Evolutionary conservation across 2,797 vertebrate species (phyloP).

Genomic region (Myotis vivesi): DNA sequence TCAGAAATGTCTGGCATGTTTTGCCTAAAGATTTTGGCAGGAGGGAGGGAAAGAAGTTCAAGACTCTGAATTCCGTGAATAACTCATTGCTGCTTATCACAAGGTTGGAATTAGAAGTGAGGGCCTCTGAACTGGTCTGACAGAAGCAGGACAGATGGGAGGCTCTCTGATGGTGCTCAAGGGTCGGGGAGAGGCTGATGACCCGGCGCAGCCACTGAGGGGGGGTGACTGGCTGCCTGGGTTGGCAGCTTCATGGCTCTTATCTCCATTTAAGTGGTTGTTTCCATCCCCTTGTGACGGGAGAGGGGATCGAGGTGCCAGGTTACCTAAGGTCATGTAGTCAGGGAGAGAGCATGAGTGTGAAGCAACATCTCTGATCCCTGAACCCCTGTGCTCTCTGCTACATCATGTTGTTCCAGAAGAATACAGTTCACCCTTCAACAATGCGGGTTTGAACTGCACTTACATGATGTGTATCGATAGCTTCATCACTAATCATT

Average conservation of each 20-base stretch:
- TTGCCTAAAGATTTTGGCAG: slow-evolving; percentile 32
- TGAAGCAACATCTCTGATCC: neutral
- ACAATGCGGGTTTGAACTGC: neutral
- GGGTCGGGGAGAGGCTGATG: no score
- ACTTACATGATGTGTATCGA: neutral
- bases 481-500: neutral
- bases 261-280: neutral
- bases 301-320: neutral
- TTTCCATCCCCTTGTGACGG: neutral
- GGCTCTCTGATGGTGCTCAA: neutral
- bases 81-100: slow-evolving; percentile 19
- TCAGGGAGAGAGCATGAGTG: neutral
- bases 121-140: slow-evolving; percentile 1
- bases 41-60: slow-evolving; percentile 31
- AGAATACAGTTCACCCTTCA: neutral
- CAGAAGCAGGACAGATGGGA: neutral
- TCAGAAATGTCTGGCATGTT: slow-evolving; percentile 22
- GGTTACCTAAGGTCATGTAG: neutral
- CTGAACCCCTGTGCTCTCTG: neutral
- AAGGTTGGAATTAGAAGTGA: slow-evolving; percentile 50
- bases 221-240: neutral
- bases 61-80: slow-evolving; percentile 25
- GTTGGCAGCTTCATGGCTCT: neutral
- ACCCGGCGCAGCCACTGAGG: no score
- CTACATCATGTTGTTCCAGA: neutral